Percentiles rank a stretch among this genome's conserved stretches.
Conservation (phyloP, 2,888 invertebrate species). For the Microplitis manilae region DNA sequence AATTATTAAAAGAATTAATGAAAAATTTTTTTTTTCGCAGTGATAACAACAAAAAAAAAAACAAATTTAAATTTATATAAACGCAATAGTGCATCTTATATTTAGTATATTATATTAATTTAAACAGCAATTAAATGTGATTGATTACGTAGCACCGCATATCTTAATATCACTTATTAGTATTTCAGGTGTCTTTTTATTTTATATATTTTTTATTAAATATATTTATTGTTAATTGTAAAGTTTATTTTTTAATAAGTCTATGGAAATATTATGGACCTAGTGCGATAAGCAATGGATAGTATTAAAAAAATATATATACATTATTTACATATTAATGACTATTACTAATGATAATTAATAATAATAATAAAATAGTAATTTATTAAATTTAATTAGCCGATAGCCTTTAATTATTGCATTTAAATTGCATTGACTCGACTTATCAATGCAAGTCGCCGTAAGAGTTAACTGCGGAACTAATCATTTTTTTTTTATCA, state of each 20-base stretch:
- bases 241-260: neutral
- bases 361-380: too few relatives aligned
- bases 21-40: too few relatives aligned
- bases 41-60: slow-evolving; percentile 30
- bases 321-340: slow-evolving; percentile 50
- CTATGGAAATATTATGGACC: neutral
- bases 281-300: neutral
- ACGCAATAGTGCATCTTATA: neutral
- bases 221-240: neutral
- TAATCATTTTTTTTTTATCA: too few relatives aligned
- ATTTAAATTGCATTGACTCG: too few relatives aligned
- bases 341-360: slow-evolving; percentile 38
- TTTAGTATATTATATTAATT: neutral
- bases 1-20: too few relatives aligned
- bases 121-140: slow-evolving; percentile 30
- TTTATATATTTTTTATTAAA: neutral
- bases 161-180: slow-evolving; percentile 48
- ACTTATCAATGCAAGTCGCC: too few relatives aligned
- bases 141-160: slow-evolving; percentile 60
- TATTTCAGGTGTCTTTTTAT: slow-evolving; percentile 36
- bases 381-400: too few relatives aligned
- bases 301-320: slow-evolving; percentile 43
- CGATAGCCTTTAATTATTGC: slow-evolving; percentile 42
- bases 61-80: neutral
- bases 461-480: too few relatives aligned